Evolutionary conservation across 2,797 vertebrate genomes (phyloP).

Genomic region (Sebastes kiyomatsui): DNA sequence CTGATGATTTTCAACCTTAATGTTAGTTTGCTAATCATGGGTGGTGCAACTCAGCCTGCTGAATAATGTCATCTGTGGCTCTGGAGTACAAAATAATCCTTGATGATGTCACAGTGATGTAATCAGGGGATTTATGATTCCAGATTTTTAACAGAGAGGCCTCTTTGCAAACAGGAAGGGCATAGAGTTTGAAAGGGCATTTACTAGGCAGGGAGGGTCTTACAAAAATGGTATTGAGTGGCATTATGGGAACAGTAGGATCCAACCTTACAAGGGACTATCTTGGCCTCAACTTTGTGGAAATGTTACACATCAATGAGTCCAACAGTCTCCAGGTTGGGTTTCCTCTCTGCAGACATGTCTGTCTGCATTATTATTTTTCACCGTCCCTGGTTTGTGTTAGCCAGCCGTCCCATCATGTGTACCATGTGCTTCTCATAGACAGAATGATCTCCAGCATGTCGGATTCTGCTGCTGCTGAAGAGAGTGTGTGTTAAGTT

Average conservation of each 20-base stretch:
- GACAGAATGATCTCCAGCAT: background rate
- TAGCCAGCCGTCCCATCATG: background rate
- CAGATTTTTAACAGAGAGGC: background rate
- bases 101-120: background rate
- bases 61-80: background rate
- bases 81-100: background rate
- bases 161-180: background rate
- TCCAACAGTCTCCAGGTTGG: background rate
- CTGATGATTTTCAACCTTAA: background rate
- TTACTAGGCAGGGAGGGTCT: background rate
- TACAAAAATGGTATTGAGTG: background rate
- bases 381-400: background rate
- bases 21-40: background rate
- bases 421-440: background rate
- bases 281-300: background rate
- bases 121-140: background rate
- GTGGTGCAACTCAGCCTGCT: accelerated
- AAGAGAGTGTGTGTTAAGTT: background rate
- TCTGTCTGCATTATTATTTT: background rate
- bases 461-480: background rate
- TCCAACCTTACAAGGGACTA: background rate
- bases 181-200: background rate
- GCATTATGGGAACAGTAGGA: background rate
- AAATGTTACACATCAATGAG: background rate
- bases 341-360: background rate